Evolutionary conservation across 2,888 invertebrate species (phyloP).

Genomic region (Thecocarcelia acutangulata): DNA sequence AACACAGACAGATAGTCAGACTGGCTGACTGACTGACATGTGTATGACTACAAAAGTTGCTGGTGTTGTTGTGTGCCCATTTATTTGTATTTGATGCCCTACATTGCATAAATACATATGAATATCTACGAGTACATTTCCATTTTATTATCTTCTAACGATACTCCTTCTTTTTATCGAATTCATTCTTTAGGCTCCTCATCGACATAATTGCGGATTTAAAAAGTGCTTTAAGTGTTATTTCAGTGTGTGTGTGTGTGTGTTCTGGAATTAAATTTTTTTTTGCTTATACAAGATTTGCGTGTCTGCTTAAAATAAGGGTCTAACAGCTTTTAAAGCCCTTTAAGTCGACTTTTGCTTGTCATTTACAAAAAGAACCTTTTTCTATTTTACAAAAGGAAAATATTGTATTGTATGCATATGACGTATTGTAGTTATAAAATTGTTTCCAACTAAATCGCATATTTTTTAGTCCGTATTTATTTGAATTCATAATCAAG

Average conservation of each 20-base stretch:
- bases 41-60: background rate
- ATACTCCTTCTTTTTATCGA: background rate
- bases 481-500: background rate
- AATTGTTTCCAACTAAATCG: no score
- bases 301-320: background rate
- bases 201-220: background rate
- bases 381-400: background rate
- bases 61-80: background rate
- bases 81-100: background rate
- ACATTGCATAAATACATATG: no score
- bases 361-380: background rate
- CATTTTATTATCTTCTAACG: background rate
- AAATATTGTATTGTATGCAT: no score
- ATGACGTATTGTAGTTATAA: no score
- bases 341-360: background rate
- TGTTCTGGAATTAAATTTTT: background rate
- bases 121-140: no score
- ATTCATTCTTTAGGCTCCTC: background rate
- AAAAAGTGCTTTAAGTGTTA: background rate
- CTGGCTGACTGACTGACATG: no score
- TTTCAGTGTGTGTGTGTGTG: conserved; percentile 7
- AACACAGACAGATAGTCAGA: no score
- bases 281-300: conserved; percentile 10
- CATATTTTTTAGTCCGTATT: background rate
- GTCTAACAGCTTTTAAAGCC: background rate